Conservation (phyloP, 2,888 invertebrate species). For the Diabrotica balteata region DNA sequence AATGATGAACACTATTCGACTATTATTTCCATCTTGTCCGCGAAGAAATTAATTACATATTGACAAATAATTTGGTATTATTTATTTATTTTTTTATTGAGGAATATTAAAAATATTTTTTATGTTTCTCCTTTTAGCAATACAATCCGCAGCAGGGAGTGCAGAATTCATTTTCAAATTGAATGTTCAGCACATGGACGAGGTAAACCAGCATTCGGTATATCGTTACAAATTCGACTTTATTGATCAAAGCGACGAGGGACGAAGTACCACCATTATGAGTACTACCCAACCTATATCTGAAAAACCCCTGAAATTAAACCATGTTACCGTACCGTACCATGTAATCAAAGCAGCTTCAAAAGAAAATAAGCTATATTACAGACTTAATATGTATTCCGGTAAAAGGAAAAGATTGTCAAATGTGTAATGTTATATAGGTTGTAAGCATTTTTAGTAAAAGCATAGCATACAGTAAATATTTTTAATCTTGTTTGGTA, state of each 20-base stretch:
- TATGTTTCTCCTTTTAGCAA: not conserved
- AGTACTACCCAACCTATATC: conserved; percentile 33
- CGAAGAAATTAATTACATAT: too few relatives aligned
- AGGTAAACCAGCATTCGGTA: conserved; percentile 22
- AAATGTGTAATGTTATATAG: too few relatives aligned
- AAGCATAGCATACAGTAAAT: too few relatives aligned
- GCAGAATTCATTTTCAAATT: conserved; percentile 23
- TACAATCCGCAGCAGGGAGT: too few relatives aligned
- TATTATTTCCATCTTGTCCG: too few relatives aligned
- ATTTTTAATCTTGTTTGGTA: too few relatives aligned
- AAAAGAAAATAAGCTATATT: conserved; percentile 33
- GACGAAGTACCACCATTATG: conserved; percentile 24
- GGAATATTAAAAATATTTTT: not conserved
- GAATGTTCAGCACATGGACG: conserved; percentile 34
- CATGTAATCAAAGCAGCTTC: conserved; percentile 34
- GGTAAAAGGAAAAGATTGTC: not conserved
- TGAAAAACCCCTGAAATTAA: conserved; percentile 19
- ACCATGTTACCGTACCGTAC: conserved; percentile 32
- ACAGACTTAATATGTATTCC: conserved; percentile 31
- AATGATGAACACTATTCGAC: too few relatives aligned
- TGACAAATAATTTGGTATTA: too few relatives aligned
- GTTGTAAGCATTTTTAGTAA: too few relatives aligned
- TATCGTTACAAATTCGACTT: conserved; percentile 37
- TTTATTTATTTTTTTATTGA: conserved; percentile 7
- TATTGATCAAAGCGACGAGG: conserved; percentile 22